Base-by-base conservation (phyloP, 2,797 vertebrate species). In the Enteromius trimaculatus region DNA sequence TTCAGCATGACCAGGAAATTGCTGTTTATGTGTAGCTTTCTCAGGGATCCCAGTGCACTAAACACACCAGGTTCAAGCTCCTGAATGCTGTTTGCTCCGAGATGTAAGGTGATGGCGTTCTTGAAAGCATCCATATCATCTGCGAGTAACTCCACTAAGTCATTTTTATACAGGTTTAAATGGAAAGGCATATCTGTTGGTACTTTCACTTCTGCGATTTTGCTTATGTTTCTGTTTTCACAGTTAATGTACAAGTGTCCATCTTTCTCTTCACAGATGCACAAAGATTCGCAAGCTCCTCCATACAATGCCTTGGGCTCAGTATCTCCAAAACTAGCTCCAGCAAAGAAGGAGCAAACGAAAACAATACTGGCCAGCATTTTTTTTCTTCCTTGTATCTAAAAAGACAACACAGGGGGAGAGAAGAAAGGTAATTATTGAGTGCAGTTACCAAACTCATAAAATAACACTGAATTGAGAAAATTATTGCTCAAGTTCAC, bases 11-110 rank as follows among this genome's bases (percentile, higher is more conserved):
- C 96, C 84, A 99, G 94, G 87, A 96, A 99, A 93, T 99, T 99
- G 90, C 98, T 97, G 93, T 99, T 99, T 92, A 99, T 98, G 90
- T 99, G 97, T 88, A 99, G 96, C 90, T 98, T 97, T 83, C 96
- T 99, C 88, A 99, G 95, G 62, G 95, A 96, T 53, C 94, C 91
- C 9, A 99, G 95, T 71, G 95, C 91, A 87, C 95, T 96, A 88
- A 99, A 99, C 90, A 98, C 95, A 69, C 98, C 97, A 29, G 96
- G 94, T 90, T 99, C 97, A 88, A 99, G 94, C 93, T 98, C 96
- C 89, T 96, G 96, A 89, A 99, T 97, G 90, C 97, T 97, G 93
- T 99, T 99, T 92, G 96, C 96, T 87, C 98, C 98, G 5, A 99
- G 96, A 91, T 99, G 96, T 88, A 99, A 92, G 16, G 97, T 97